Evolutionary conservation across 2,888 invertebrate species (phyloP).

Genomic region (Bembecia ichneumoniformis): DNA sequence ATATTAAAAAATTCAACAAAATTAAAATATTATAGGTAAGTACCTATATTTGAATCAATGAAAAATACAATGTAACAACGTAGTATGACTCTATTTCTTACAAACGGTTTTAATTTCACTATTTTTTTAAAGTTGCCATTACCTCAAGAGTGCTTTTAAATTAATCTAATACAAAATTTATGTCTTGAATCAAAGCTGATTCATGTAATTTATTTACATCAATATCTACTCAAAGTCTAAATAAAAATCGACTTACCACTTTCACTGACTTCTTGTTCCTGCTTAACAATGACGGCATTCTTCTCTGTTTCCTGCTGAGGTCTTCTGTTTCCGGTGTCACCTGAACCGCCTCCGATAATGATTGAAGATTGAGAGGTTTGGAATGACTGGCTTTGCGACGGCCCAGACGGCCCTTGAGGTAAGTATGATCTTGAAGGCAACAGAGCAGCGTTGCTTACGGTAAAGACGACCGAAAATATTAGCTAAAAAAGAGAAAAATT

Average conservation of each 20-base stretch:
- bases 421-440: constrained; percentile 35
- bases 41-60: too few relatives aligned
- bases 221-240: too few relatives aligned
- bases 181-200: too few relatives aligned
- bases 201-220: too few relatives aligned
- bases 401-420: constrained; percentile 9
- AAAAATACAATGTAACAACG: too few relatives aligned
- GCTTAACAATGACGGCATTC: constrained; percentile 40
- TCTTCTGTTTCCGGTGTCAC: constrained; percentile 27
- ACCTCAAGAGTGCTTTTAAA: too few relatives aligned
- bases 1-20: too few relatives aligned
- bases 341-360: constrained; percentile 11
- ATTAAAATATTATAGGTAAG: too few relatives aligned
- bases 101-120: too few relatives aligned
- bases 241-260: constrained; percentile 30
- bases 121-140: too few relatives aligned
- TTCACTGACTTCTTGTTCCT: constrained; percentile 39
- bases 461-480: constrained; percentile 25
- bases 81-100: too few relatives aligned
- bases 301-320: constrained; percentile 43
- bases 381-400: constrained; percentile 8
- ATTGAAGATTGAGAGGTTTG: constrained; percentile 9
- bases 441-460: constrained; percentile 33
- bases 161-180: too few relatives aligned
- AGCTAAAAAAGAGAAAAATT: constrained; percentile 24